A percentile compares a stretch with the other conserved stretches of the same genome.
Evolutionary conservation across 35 echinoderm and acorn worm species (phyloP).

Genomic region (Hemicentrotus pulcherrimus): DNA sequence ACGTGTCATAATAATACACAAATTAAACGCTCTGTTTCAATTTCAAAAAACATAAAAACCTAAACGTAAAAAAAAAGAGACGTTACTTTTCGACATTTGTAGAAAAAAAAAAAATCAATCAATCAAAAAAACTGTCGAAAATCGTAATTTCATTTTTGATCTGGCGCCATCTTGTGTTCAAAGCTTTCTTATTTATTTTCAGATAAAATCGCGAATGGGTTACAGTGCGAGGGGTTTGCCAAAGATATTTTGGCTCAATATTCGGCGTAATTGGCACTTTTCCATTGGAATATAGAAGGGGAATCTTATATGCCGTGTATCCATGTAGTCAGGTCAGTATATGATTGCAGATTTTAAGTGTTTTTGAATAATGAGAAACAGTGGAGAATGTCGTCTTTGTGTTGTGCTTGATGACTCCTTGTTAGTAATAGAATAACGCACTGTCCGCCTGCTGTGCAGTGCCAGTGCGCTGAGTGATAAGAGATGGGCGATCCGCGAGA

Average conservation of each 20-base stretch:
- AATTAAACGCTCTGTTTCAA: too few relatives aligned
- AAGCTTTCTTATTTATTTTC: neutral
- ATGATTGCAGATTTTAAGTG: neutral
- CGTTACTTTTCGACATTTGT: too few relatives aligned
- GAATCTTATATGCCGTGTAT: neutral
- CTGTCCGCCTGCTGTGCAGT: neutral
- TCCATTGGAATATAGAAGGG: constrained; percentile 1
- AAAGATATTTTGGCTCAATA: neutral
- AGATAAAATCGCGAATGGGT: neutral
- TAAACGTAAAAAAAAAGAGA: too few relatives aligned
- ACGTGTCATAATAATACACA: too few relatives aligned
- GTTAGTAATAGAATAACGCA: neutral
- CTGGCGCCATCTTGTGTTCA: neutral
- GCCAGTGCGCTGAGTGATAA: neutral
- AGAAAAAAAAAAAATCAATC: too few relatives aligned
- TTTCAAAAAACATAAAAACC: too few relatives aligned
- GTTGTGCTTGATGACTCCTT: neutral
- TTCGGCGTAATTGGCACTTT: neutral
- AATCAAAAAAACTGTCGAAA: too few relatives aligned
- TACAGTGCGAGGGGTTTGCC: neutral
- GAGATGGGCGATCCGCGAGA: neutral
- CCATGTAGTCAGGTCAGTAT: neutral
- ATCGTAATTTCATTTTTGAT: neutral
- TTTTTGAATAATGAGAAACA: neutral
- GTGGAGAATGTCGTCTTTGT: neutral